Base-by-base conservation (phyloP, 2,797 vertebrate genomes). In the Sylvilagus floridanus region DNA sequence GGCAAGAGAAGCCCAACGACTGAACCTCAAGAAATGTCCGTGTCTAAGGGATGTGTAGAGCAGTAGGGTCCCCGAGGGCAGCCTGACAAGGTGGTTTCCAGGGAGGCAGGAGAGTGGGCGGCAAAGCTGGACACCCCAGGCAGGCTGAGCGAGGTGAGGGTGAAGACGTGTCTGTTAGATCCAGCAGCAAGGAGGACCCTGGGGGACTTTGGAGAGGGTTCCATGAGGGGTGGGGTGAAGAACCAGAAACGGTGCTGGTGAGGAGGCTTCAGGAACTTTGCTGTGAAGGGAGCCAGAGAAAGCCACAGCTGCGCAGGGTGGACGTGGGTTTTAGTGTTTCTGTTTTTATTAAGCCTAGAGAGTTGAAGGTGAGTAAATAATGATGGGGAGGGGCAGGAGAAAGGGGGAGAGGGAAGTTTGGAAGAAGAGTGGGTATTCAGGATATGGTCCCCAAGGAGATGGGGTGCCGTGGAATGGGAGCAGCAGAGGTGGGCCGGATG, bases 261-360 rank as follows among this genome's bases (percentile, higher is more conserved):
- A 4, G 47, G 19, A 37, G 52, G n/a, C 37, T 65, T 91, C 16
- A 60, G 66, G 86, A 93, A 14, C 7, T 47, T 63, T 71, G 26
- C 75, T 76, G 12, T 82, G n/a, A 37, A 90, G 69, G 84, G n/a
- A 72, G 66, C 54, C 42, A 10, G 7, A 35, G 50, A 85, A 72
- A 63, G 57, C 17, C 63, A 3, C 26, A 28, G 65, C 17, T 63
- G 54, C 2, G 47, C 60, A 83, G 32, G 21, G 63, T 60, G 28
- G 57, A 68, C 52, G 37, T 79, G 13, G 24, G 6, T 12, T 82
- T 95, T 50, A 52, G 57, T 11, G 84, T 60, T 91, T 76, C 4
- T 71, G 47, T 88, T 83, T 83, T 88, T 69, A 92, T 89, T 63
- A 79, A 95, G 28, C 37, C 42, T 84, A n/a, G 37, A 78, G 37